Percentiles rank a stretch among this genome's conserved stretches.
These are phyloP conservation scores for Oncopodura yosiiana DNA, from an alignment of 1,140 invertebrate species.

Conservation along the genomic window DNA sequence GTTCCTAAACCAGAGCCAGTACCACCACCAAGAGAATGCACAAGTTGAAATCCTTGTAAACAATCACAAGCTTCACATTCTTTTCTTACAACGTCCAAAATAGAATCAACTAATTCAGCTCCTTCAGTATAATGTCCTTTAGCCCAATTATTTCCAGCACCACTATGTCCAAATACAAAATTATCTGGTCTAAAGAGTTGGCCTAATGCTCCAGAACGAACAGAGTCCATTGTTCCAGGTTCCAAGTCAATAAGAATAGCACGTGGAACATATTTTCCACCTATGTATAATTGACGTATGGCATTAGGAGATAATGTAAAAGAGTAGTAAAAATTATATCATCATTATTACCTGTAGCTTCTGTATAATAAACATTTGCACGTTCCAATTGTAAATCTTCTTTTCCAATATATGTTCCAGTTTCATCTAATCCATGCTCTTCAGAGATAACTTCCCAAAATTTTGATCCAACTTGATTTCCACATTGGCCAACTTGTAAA, in stretches of 20 bases:
- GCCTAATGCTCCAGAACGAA: constrained; percentile 53
- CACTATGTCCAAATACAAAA: constrained; percentile 70
- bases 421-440: constrained; percentile 44
- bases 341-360: constrained; percentile 38
- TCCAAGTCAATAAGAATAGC: constrained; percentile 51
- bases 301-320: neutral
- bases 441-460: constrained; percentile 51
- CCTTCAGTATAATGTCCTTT: constrained; percentile 43
- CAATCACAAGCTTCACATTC: constrained; percentile 51
- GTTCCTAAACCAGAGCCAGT: constrained; percentile 40
- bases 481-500: constrained; percentile 35
- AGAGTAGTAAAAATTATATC: neutral
- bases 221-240: constrained; percentile 41
- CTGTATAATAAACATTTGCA: constrained; percentile 49
- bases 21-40: constrained; percentile 24
- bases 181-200: constrained; percentile 80
- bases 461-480: constrained; percentile 37
- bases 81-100: constrained; percentile 47
- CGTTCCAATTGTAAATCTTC: constrained; percentile 45
- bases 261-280: constrained; percentile 51
- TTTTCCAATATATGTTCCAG: constrained; percentile 42
- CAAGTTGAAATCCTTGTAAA: constrained; percentile 48
- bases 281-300: constrained; percentile 22
- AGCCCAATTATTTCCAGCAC: constrained; percentile 42
- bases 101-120: constrained; percentile 47